A percentile compares a stretch with the other conserved stretches of the same genome.
Conservation (phyloP, 2,888 invertebrate species). For the Glaucopsyche alexis region DNA sequence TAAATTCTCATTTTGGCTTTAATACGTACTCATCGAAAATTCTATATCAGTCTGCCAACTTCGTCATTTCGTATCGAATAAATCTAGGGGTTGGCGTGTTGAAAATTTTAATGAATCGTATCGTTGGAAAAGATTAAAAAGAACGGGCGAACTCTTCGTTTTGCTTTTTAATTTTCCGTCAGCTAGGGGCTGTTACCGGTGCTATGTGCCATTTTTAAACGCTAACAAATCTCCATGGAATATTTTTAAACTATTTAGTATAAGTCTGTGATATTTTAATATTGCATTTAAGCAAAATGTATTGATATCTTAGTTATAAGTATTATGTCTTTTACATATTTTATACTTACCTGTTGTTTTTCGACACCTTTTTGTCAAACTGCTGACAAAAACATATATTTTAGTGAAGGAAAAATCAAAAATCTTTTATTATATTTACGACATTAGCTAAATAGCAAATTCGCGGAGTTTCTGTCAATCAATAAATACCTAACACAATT, state of each 20-base stretch:
- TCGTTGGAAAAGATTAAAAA: slow-evolving; percentile 67
- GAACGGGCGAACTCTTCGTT: slow-evolving; percentile 63
- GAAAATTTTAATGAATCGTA: slow-evolving; percentile 69
- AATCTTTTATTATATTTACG: too few species aligned
- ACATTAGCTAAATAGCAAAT: background rate
- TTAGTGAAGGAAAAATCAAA: too few species aligned
- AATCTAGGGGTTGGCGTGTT: slow-evolving; percentile 55
- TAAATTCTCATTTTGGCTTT: slow-evolving; percentile 36
- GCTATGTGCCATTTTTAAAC: slow-evolving; percentile 31
- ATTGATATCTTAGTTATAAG: background rate
- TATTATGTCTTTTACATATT: too few species aligned
- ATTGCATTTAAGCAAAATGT: background rate
- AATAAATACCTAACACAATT: background rate
- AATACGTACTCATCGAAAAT: slow-evolving; percentile 48
- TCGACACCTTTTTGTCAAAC: too few species aligned
- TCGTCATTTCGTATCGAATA: slow-evolving; percentile 59
- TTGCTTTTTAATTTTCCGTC: slow-evolving; percentile 78
- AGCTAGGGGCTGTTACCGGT: slow-evolving; percentile 51
- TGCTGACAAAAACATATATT: too few species aligned
- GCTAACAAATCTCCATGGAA: slow-evolving; percentile 54
- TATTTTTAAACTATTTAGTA: slow-evolving; percentile 2
- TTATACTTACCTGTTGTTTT: too few species aligned
- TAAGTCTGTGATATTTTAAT: slow-evolving; percentile 44
- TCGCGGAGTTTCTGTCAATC: background rate
- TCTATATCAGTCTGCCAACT: slow-evolving; percentile 49